Evolutionary conservation across 2,797 vertebrate species (phyloP), one percentile per base, ranked within the genome.

Genomic region (Poeciliopsis infans): DNA sequence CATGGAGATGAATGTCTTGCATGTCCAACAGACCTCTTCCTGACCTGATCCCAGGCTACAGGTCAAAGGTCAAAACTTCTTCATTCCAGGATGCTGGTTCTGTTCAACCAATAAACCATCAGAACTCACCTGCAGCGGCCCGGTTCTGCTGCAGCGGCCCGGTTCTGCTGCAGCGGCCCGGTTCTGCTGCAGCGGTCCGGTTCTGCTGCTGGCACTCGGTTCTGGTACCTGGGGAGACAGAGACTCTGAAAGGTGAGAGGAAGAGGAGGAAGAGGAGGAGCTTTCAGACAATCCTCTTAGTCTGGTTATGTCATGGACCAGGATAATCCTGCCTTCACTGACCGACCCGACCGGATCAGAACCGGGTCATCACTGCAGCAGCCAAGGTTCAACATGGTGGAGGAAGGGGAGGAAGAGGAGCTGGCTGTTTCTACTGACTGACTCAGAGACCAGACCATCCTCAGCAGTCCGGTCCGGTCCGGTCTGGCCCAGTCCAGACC

Each of bases 271-370:
- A 69, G 47, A 78, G 66, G 72, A 88, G 73, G 70, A 84, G 90
- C 82, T 77, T 57, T 78, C 87, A 74, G 86, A 86, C 87, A 95
- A 95, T 95, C 92, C 94, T 95, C 94, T 95, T 95, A 95, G 83
- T 81, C 90, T 74, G 87, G 91, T 95, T 95, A 94, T 95, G 94
- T 94, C 95, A 95, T 95, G 94, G 91, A 88, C 93, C 93, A 85
- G 53, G 89, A 87, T 93, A 94, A 95, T 94, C 93, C 94, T 87
- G 87, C 88, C 90, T 93, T 92, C 87, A 94, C 91, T 93, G 90
- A 91, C 86, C 88, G 68, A 78, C 83, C 81, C 75, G 80, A 84
- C 86, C 81, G 78, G 78, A 85, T 83, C 83, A 75, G 79, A 84
- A 85, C 76, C 72, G 46, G 55, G 0, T 41, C 39, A 41, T 59